Conservation (phyloP, 2,113 vertebrate genomes). For the Parus major region DNA sequence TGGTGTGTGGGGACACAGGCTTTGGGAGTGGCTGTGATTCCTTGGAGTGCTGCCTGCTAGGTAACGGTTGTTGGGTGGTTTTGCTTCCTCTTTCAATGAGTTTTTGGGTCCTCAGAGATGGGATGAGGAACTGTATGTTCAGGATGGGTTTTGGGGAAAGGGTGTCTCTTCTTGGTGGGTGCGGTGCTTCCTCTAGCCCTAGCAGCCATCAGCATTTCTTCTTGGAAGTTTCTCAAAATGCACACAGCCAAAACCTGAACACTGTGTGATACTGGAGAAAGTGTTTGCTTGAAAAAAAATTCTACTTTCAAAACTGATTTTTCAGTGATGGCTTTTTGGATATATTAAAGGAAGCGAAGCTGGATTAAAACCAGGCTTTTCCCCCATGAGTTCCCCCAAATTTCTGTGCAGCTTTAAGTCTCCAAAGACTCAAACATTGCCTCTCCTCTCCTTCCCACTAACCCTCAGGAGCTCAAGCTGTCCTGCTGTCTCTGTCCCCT, state of each 20-base stretch:
- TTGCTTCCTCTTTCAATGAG: slow-evolving; percentile 8
- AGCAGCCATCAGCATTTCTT: background rate
- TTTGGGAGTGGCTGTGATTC: background rate
- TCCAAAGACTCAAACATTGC: background rate
- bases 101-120: background rate
- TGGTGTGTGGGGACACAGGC: background rate
- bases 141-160: background rate
- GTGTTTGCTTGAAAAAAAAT: background rate
- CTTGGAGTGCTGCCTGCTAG: background rate
- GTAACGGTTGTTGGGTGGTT: background rate
- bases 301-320: background rate
- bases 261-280: background rate
- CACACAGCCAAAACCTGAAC: background rate
- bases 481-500: background rate
- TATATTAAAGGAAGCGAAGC: background rate
- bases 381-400: background rate
- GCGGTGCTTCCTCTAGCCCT: background rate
- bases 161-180: background rate
- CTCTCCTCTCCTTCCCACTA: background rate
- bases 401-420: background rate
- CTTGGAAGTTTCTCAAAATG: background rate
- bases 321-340: background rate
- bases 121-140: background rate
- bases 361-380: background rate
- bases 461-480: background rate